Evolutionary conservation across 30 jellyfish, hydroid and myxozoan species (phyloP).

Genomic region (Cassiopea andromeda): DNA sequence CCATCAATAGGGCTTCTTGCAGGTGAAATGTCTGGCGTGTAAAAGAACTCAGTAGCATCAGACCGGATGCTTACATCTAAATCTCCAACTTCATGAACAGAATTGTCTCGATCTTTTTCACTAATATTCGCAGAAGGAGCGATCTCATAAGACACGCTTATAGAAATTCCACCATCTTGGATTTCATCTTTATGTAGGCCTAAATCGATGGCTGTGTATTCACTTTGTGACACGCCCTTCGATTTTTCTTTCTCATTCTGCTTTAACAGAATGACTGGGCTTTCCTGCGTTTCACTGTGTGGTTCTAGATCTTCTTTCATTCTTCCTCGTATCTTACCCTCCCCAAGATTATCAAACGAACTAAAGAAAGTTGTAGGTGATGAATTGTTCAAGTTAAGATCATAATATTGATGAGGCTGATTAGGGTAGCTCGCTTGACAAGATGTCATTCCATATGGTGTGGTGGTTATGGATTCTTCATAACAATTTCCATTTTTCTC

Average conservation of each 20-base stretch:
- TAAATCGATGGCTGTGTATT: neutral
- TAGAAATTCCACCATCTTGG: neutral
- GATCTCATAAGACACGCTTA: neutral
- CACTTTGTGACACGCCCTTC: constrained; percentile 28
- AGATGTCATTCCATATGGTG: constrained; percentile 38
- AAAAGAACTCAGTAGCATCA: constrained; percentile 69
- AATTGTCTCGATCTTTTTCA: constrained; percentile 16
- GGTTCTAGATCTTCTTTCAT: neutral
- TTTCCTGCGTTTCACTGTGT: neutral
- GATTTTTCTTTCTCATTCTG: neutral
- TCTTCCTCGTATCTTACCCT: neutral
- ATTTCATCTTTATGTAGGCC: constrained; percentile 3
- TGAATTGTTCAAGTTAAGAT: constrained; percentile 5
- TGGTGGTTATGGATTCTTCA: neutral
- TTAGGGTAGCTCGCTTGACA: constrained; percentile 38
- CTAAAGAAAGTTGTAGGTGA: neutral
- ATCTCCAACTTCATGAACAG: constrained; percentile 19
- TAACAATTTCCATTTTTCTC: neutral
- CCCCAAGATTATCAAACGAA: neutral
- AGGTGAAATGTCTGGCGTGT: constrained; percentile 73
- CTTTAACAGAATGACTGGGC: neutral
- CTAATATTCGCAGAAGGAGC: neutral
- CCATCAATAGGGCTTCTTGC: constrained; percentile 10
- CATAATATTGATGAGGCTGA: constrained; percentile 17
- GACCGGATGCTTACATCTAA: constrained; percentile 55